Conservation (phyloP, 2,797 vertebrate genomes). For the Tamandua tetradactyla region DNA sequence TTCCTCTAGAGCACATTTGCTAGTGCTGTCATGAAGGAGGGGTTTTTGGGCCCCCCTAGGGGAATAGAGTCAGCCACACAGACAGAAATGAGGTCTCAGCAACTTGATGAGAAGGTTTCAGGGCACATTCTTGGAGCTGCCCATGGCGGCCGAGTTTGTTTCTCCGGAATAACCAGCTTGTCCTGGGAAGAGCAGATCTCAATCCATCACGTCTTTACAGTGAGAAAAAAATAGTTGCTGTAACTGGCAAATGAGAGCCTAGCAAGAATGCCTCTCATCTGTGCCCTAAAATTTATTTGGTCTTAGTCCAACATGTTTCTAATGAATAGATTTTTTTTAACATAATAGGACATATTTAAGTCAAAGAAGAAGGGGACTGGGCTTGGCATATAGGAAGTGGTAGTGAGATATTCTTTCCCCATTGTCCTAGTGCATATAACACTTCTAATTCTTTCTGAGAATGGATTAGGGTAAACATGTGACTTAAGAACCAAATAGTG, state of each 20-base stretch:
- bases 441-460: background rate
- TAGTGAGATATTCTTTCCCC: background rate
- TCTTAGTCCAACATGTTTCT: background rate
- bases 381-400: background rate
- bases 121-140: background rate
- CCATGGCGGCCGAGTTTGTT: background rate
- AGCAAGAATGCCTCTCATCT: background rate
- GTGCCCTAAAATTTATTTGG: background rate
- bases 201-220: background rate
- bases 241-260: background rate
- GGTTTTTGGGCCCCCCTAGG: background rate
- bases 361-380: no score
- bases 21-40: no score
- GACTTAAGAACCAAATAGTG: background rate
- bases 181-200: background rate
- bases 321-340: no score
- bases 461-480: background rate
- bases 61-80: background rate
- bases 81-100: background rate
- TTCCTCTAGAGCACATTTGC: background rate
- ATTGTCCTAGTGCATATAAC: background rate
- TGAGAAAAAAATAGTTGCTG: background rate
- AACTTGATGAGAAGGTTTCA: background rate
- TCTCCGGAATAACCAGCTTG: background rate
- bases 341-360: no score